Percentiles rank a stretch among this genome's conserved stretches.
phyloP scores from a whole-genome alignment of 1,140 invertebrate species.

The Lepidurus apus region DNA sequence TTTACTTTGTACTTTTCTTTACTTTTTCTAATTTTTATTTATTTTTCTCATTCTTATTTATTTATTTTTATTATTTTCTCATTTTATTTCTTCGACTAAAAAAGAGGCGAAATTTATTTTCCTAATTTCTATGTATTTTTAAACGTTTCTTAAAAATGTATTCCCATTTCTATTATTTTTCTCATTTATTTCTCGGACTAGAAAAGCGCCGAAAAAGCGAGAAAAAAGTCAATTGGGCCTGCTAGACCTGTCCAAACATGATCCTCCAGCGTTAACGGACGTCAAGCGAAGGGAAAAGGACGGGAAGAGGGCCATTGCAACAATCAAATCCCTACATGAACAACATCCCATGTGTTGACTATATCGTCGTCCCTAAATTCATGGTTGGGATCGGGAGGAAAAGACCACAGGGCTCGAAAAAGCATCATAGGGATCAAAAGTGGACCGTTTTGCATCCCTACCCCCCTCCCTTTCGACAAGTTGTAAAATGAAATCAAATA shows the following conservation, averaged over 20 bases:
- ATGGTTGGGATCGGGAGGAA: not conserved
- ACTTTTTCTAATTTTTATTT: not conserved
- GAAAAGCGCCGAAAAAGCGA: not conserved
- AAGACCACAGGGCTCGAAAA: not conserved
- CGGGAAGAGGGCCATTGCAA: too few relatives aligned
- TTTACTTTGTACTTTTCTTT: not conserved
- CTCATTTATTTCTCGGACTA: not conserved
- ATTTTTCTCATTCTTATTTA: too few relatives aligned
- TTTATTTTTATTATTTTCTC: too few relatives aligned
- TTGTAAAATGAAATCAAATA: not conserved
- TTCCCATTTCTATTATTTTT: not conserved
- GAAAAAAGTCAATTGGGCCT: not conserved
- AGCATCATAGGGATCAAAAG: not conserved
- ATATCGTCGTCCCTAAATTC: too few relatives aligned
- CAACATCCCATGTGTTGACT: not conserved
- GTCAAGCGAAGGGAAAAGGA: too few relatives aligned
- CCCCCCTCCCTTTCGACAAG: not conserved
- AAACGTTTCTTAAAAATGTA: too few relatives aligned
- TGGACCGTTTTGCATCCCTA: slow-evolving; percentile 3
- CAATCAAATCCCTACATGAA: too few relatives aligned
- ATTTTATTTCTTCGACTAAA: too few relatives aligned
- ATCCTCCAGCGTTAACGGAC: too few relatives aligned
- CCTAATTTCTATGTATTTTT: too few relatives aligned
- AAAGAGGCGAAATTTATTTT: too few relatives aligned
- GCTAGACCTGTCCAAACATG: slow-evolving; percentile 9